These are phyloP conservation scores for Melanostoma scalare DNA, from an alignment of 2,888 invertebrate genomes.

Conservation along the genomic window DNA sequence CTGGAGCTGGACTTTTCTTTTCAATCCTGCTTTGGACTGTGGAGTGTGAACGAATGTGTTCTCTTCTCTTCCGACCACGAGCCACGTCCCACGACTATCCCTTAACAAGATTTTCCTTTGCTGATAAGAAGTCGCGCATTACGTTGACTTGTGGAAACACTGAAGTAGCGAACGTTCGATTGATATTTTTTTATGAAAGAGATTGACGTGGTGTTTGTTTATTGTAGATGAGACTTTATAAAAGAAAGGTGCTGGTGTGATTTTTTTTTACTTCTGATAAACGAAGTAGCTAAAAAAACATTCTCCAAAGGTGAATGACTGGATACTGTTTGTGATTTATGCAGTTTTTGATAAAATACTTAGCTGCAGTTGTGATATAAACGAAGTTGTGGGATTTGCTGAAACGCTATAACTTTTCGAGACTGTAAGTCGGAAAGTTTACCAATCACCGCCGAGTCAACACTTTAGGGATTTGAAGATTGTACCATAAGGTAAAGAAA, in stretches of 20 bases:
- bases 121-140: constrained; percentile 18
- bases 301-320: constrained; percentile 57
- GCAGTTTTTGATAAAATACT: constrained; percentile 50
- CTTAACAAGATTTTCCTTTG: constrained; percentile 12
- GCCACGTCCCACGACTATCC: constrained; percentile 15
- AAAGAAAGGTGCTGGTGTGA: no score
- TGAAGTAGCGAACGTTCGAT: constrained; percentile 2
- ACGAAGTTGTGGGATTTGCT: no score
- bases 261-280: no score
- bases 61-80: neutral
- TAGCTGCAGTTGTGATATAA: neutral
- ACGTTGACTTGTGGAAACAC: neutral
- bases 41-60: neutral
- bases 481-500: no score
- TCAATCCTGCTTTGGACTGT: constrained; percentile 2
- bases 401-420: no score
- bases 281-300: no score
- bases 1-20: constrained; percentile 6
- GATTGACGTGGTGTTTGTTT: constrained; percentile 17
- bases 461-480: no score
- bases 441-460: no score
- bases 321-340: constrained; percentile 58
- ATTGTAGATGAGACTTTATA: no score
- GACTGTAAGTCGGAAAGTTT: no score
- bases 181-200: constrained; percentile 14